Evolutionary conservation across 1,140 invertebrate genomes (phyloP).

Genomic region (Aphidius gifuensis): DNA sequence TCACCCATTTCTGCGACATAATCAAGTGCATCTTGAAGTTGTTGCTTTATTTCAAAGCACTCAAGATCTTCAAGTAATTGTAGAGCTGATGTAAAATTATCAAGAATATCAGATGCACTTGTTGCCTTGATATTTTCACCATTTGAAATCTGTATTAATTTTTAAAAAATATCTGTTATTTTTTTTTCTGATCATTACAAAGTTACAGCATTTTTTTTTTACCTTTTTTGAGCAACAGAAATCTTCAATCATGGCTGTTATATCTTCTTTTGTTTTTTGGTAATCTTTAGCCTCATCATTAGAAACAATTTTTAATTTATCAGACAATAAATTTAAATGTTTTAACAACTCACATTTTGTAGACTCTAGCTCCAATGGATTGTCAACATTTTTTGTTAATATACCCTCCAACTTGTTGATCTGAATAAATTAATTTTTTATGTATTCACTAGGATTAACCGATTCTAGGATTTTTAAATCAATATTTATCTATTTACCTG

Average conservation of each 20-base stretch:
- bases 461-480: conserved; percentile 4
- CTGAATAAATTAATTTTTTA: neutral
- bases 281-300: too few relatives aligned
- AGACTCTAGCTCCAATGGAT: conserved; percentile 29
- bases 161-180: neutral
- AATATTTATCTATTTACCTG: conserved; percentile 31
- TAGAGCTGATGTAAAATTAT: conserved; percentile 37
- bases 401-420: neutral
- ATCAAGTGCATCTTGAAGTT: conserved; percentile 41
- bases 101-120: conserved; percentile 20
- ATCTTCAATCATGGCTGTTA: too few relatives aligned
- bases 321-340: too few relatives aligned
- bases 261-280: too few relatives aligned
- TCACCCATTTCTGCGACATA: conserved; percentile 49
- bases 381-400: conserved; percentile 37
- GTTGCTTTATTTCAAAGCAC: conserved; percentile 43
- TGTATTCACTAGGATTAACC: conserved; percentile 12
- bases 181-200: too few relatives aligned
- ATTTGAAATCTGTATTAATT: neutral
- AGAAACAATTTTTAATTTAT: too few relatives aligned
- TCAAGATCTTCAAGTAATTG: conserved; percentile 44
- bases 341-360: conserved; percentile 5
- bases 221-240: too few relatives aligned
- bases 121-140: neutral
- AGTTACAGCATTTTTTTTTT: too few relatives aligned